Base-by-base conservation (phyloP, 2,888 invertebrate species). In the Scrobipalpa atriplicella region DNA sequence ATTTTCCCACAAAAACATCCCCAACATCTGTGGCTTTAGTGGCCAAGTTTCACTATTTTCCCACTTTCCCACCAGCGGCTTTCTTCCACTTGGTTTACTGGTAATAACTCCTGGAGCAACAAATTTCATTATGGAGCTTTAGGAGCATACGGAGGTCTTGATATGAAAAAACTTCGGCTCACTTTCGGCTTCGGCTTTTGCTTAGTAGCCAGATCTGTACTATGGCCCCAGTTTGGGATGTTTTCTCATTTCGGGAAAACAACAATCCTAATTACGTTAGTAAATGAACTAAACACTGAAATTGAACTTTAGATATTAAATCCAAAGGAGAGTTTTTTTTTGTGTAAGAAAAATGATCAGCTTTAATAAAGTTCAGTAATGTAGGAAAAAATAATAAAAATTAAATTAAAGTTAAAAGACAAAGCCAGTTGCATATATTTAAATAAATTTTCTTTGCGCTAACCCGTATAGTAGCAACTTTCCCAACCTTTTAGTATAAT, bases 91-190 rank as follows among this genome's bases (percentile, higher is more conserved):
- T 58, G 58, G 58, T 58, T 38, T 58, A 58, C 58, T 36, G 18
- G 58, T 58, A 58, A 21, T 41, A 41, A 61, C 41, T 61, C 61
- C 63, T 71, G 72, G 73, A 67, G 68, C 62, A 75, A 78, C 76
- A 73, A 75, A 74, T 78, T 78, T 77, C 75, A 75, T 77, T 75
- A 77, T 29, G 62, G 36, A 51, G 18, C 47, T 58, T 38, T 36
- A 47, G 29, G 47, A 19, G 13, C 38, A 16, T 58, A 5, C 29
- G 43, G 62, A 62, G 38, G 58, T 41, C 41, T 36, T 62, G 43
- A 69, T 67, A 69, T 69, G 66, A 66, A 69, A 69, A 66, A 69
- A 66, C 64, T 69, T 69, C 54, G 67, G 38, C 47, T 43, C 10
- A 54, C 19, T 21, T 21, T 21, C 10, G 5, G 29, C 29, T n/a